Percentiles rank a stretch among this genome's conserved stretches.
Evolutionary conservation across 2,888 invertebrate species (phyloP).

Genomic region (Cosmopolites sordidus): DNA sequence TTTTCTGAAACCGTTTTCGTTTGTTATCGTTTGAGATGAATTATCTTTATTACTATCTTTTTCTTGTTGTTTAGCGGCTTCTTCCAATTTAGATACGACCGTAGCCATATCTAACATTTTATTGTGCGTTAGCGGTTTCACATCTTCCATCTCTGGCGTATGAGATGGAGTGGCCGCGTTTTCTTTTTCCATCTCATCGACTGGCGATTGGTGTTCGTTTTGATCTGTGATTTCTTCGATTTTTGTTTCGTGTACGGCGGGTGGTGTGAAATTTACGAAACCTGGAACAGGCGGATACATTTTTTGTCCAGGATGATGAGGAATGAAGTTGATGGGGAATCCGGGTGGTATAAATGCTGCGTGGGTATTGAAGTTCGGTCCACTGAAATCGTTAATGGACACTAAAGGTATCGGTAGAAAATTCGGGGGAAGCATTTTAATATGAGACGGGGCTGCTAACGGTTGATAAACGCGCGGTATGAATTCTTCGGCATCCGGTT

Average conservation of each 20-base stretch:
- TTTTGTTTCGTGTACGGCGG: constrained; percentile 21
- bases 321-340: constrained; percentile 42
- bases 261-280: constrained; percentile 33
- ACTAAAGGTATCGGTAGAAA: constrained; percentile 42
- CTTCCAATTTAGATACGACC: constrained; percentile 48
- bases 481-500: constrained; percentile 49
- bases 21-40: constrained; percentile 10
- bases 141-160: constrained; percentile 23
- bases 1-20: constrained; percentile 22
- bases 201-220: constrained; percentile 8
- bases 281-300: constrained; percentile 26
- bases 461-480: constrained; percentile 43
- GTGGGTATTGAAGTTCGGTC: constrained; percentile 30
- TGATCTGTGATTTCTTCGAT: constrained; percentile 20
- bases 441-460: constrained; percentile 35
- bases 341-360: constrained; percentile 41
- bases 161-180: constrained; percentile 22
- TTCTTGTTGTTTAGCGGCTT: constrained; percentile 42
- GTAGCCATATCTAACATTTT: constrained; percentile 45
- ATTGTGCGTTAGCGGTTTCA: constrained; percentile 21
- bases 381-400: constrained; percentile 35
- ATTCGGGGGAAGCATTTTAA: constrained; percentile 40
- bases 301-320: constrained; percentile 33
- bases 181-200: constrained; percentile 19
- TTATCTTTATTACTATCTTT: constrained; percentile 21